Percentiles rank a stretch among this genome's conserved stretches.
Conservation (phyloP, 2,113 vertebrate species). For the Ictalurus punctatus region DNA sequence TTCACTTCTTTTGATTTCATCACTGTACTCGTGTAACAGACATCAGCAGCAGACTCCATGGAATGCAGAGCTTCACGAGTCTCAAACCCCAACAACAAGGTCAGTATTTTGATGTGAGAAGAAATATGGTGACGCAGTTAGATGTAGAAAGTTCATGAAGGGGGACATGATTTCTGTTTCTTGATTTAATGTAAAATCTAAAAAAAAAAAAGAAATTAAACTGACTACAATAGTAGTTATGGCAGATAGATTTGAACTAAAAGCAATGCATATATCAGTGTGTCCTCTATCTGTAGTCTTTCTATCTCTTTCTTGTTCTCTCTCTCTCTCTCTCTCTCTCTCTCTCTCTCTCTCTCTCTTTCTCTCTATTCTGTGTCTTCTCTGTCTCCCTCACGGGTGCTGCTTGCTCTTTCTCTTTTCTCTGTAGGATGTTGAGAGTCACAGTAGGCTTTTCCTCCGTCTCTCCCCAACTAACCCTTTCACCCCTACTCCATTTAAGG, state of each 20-base stretch:
- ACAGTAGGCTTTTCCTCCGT: constrained; percentile 85
- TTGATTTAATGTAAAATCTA: neutral
- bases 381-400: constrained; percentile 48
- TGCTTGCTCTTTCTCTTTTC: constrained; percentile 79
- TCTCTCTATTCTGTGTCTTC: constrained; percentile 8
- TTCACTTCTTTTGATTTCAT: constrained; percentile 4
- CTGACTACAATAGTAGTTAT: neutral
- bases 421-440: constrained; percentile 87
- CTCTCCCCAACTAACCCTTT: constrained; percentile 97
- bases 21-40: constrained; percentile 49
- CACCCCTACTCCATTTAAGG: constrained; percentile 97
- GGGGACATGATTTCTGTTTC: neutral
- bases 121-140: neutral
- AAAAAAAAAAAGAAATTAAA: neutral
- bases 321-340: constrained; percentile 14
- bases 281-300: constrained; percentile 20
- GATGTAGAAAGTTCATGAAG: neutral
- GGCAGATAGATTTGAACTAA: neutral
- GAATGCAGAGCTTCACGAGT: constrained; percentile 62
- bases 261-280: neutral
- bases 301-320: constrained; percentile 5
- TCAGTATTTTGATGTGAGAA: constrained; percentile 53
- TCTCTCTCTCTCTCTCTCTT: neutral
- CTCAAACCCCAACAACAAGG: constrained; percentile 65
- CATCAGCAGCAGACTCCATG: constrained; percentile 59